Conservation (phyloP, 2,113 vertebrate species). For the human (Homo sapiens) region DNA sequence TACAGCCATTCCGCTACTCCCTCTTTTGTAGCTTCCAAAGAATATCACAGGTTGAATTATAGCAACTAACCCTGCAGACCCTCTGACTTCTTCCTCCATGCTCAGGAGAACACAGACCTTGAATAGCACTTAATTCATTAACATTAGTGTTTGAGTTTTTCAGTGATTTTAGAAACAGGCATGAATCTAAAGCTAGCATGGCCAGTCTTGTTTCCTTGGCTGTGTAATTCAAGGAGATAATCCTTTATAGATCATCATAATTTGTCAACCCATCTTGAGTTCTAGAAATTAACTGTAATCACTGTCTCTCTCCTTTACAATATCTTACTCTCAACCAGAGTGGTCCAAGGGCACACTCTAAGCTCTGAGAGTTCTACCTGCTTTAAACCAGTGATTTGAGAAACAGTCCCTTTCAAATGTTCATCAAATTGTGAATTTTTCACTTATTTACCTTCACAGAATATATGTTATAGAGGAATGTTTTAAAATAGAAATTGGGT, state of each 20-base stretch:
- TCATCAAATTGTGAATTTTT: background rate
- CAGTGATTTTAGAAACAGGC: conserved; percentile 28
- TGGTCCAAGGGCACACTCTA: too few relatives aligned
- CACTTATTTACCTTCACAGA: background rate
- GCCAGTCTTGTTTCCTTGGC: background rate
- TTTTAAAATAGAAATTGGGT: background rate
- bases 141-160: background rate
- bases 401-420: background rate
- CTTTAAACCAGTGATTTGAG: background rate
- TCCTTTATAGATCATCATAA: background rate
- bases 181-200: background rate
- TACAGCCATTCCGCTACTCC: background rate
- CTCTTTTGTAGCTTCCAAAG: background rate
- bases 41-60: background rate
- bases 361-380: background rate
- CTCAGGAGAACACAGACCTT: background rate
- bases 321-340: background rate
- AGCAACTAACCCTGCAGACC: background rate
- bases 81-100: background rate
- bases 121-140: background rate
- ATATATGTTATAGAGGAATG: background rate
- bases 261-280: background rate
- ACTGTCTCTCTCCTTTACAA: background rate
- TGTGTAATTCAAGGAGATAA: background rate
- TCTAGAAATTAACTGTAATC: background rate